Evolutionary conservation across 2,113 vertebrate species (phyloP).

Genomic region (Notiomystis cincta): DNA sequence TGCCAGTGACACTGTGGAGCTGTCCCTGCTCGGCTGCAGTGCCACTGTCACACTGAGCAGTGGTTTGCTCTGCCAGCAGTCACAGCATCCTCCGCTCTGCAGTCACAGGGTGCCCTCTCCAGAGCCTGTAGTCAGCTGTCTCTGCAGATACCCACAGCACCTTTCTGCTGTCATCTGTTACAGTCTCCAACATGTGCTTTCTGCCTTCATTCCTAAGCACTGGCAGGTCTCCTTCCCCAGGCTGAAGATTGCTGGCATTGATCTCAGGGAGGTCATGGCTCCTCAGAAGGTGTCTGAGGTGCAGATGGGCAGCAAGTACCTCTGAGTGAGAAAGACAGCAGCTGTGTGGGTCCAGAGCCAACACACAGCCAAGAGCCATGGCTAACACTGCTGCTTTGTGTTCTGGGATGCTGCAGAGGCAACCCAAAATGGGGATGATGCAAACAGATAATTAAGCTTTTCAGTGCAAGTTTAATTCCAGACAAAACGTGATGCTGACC

Average conservation of each 20-base stretch:
- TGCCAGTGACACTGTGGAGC: not conserved
- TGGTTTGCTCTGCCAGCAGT: not conserved
- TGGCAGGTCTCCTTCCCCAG: not conserved
- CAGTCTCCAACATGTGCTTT: not conserved
- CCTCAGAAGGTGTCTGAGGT: not conserved
- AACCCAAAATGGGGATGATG: not conserved
- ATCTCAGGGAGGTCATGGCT: not conserved
- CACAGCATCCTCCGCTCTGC: not conserved
- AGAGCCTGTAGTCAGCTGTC: not conserved
- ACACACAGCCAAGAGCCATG: not conserved
- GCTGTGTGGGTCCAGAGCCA: not conserved
- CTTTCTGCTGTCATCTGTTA: not conserved
- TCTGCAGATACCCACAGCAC: not conserved
- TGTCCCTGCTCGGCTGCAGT: not conserved
- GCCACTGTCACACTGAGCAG: not conserved
- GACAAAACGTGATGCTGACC: not conserved
- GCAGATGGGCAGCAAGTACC: not conserved
- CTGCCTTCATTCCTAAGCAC: fast-evolving
- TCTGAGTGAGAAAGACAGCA: not conserved
- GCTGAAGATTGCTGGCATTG: not conserved
- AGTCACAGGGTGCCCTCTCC: not conserved
- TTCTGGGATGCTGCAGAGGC: not conserved
- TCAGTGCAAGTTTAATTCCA: not conserved
- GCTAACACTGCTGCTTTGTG: not conserved
- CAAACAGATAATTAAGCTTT: not conserved